Percentiles rank a stretch among this genome's conserved stretches.
Evolutionary conservation across 2,797 vertebrate genomes (phyloP).

Genomic region (Gallinago stenura): DNA sequence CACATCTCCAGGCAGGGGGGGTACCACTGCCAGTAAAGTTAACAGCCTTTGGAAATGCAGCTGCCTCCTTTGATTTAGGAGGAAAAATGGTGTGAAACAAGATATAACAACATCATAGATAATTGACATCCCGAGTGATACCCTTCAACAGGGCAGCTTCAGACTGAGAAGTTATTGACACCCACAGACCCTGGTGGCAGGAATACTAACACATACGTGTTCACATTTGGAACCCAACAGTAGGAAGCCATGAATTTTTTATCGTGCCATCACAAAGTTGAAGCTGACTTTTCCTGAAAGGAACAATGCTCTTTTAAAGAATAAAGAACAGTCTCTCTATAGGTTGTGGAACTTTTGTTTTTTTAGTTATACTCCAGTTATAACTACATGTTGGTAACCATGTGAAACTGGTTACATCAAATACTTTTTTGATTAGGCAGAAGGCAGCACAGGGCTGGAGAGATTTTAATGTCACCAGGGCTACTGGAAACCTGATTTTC

Average conservation of each 20-base stretch:
- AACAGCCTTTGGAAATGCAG: slow-evolving; percentile 36
- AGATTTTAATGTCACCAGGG: neutral
- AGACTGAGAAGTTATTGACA: slow-evolving; percentile 9
- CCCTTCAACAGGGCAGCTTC: slow-evolving; percentile 26
- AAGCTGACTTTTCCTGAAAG: slow-evolving; percentile 10
- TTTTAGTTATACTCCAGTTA: neutral
- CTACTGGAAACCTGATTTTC: neutral
- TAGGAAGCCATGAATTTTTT: slow-evolving; percentile 30
- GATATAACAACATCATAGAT: slow-evolving; percentile 34
- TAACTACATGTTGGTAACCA: neutral
- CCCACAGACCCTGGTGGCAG: neutral
- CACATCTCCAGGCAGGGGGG: neutral
- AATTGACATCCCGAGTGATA: slow-evolving; percentile 44
- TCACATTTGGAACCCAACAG: neutral
- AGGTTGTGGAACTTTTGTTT: neutral
- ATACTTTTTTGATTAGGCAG: neutral
- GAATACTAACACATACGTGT: neutral
- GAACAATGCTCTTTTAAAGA: neutral
- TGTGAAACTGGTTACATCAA: neutral
- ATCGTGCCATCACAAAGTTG: neutral
- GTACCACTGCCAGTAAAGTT: slow-evolving; percentile 22
- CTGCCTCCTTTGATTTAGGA: slow-evolving; percentile 30
- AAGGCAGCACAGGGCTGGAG: neutral
- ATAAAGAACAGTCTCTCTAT: neutral
- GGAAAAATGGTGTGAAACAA: slow-evolving; percentile 33